A percentile compares a stretch with the other conserved stretches of the same genome.
Evolutionary conservation across 2,797 vertebrate species (phyloP).

Genomic region (Takifugu ocellatus): DNA sequence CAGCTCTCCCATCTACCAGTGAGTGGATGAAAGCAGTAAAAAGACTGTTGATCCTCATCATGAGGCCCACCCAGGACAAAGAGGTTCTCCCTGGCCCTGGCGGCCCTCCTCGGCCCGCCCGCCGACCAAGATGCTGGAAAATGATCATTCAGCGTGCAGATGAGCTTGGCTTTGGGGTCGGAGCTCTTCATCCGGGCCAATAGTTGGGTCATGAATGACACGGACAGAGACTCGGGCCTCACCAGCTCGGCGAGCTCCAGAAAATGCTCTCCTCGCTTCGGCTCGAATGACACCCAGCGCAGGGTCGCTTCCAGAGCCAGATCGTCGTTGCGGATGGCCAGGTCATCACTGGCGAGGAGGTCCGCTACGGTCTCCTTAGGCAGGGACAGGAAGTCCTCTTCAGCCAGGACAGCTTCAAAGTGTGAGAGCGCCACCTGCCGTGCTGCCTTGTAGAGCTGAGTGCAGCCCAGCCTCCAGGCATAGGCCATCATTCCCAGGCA

Average conservation of each 20-base stretch:
- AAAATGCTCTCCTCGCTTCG: conserved; percentile 77
- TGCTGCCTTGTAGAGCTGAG: conserved; percentile 73
- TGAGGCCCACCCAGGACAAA: conserved; percentile 85
- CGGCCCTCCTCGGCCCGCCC: conserved; percentile 53
- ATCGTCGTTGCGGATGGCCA: conserved; percentile 80
- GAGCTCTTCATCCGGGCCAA: conserved; percentile 72
- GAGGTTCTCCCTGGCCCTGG: conserved; percentile 77
- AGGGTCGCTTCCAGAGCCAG: conserved; percentile 79
- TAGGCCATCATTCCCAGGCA: conserved; percentile 85
- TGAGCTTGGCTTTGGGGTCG: conserved; percentile 75
- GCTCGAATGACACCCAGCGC: conserved; percentile 81
- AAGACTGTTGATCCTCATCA: conserved; percentile 80
- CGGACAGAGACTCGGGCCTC: conserved; percentile 79
- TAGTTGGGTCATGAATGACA: conserved; percentile 80
- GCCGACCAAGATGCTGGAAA: conserved; percentile 79
- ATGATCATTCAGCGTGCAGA: conserved; percentile 77
- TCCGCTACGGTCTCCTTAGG: conserved; percentile 79
- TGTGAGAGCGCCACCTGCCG: conserved; percentile 82
- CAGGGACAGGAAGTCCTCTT: conserved; percentile 79
- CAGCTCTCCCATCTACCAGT: conserved; percentile 81
- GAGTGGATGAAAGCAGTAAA: conserved; percentile 82
- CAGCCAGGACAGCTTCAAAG: conserved; percentile 73
- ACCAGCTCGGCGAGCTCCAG: conserved; percentile 80
- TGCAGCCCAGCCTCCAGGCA: conserved; percentile 79
- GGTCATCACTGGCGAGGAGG: conserved; percentile 81